Conservation (phyloP, 2,797 vertebrate genomes). For the Thalassophryne amazonica region DNA sequence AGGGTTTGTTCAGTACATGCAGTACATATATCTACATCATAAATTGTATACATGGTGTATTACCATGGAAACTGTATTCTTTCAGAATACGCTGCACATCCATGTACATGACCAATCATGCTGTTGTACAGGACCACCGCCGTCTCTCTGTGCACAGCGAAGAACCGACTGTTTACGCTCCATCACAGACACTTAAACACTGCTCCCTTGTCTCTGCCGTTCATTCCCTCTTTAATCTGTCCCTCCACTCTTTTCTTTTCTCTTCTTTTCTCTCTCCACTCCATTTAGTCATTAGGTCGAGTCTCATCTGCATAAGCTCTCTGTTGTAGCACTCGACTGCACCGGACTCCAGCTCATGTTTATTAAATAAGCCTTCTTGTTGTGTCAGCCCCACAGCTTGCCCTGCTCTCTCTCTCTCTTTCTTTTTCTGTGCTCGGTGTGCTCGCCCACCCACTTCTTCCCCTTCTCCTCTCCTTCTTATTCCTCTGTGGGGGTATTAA, state of each 20-base stretch:
- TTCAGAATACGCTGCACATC: not conserved
- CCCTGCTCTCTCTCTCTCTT: constrained; percentile 44
- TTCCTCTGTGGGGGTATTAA: constrained; percentile 74
- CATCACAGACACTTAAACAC: constrained; percentile 74
- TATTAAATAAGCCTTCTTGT: constrained; percentile 78
- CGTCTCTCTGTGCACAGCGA: constrained; percentile 39
- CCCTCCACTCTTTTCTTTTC: constrained; percentile 60
- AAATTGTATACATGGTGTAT: not conserved
- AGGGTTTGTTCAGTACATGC: no score
- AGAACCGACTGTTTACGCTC: constrained; percentile 71
- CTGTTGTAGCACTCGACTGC: constrained; percentile 64
- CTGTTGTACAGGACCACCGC: constrained; percentile 20
- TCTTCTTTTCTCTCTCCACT: constrained; percentile 67
- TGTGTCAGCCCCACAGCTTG: constrained; percentile 69
- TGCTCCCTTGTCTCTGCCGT: constrained; percentile 57
- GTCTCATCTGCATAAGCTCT: constrained; percentile 77
- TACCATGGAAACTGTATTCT: not conserved
- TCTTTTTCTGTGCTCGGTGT: constrained; percentile 32
- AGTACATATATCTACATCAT: not conserved
- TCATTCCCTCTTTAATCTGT: constrained; percentile 65
- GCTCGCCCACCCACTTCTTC: constrained; percentile 3
- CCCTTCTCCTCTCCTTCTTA: constrained; percentile 19
- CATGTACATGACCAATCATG: constrained; percentile 2
- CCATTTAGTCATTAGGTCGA: constrained; percentile 75
- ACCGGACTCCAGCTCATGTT: constrained; percentile 75